phyloP scores from a whole-genome alignment of 2,888 invertebrate species.

The Scelioninae gen. 1 region DNA sequence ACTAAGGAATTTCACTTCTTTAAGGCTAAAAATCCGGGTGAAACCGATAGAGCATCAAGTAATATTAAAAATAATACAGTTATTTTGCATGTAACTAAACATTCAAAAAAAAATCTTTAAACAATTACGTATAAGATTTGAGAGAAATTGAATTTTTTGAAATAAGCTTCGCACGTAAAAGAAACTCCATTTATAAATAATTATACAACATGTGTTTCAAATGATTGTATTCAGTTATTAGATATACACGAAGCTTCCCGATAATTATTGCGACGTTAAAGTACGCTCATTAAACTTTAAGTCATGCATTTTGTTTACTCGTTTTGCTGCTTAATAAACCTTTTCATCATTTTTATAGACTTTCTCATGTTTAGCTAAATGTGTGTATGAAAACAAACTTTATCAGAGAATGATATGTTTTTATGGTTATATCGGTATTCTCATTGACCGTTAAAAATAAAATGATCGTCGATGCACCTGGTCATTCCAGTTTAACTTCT shows the following conservation, averaged over 20 bases:
- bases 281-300: slow-evolving; percentile 10
- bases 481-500: background rate
- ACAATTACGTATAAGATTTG: background rate
- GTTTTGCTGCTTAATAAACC: slow-evolving; percentile 21
- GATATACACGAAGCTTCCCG: background rate
- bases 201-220: background rate
- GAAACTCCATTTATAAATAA: background rate
- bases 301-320: slow-evolving; percentile 27
- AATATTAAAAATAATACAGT: no score
- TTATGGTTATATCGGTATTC: no score
- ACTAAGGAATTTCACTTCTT: slow-evolving; percentile 28
- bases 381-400: slow-evolving; percentile 1
- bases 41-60: no score
- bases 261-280: slow-evolving; percentile 16
- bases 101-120: no score
- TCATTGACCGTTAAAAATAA: no score
- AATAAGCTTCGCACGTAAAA: background rate
- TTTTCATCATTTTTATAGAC: slow-evolving; percentile 35
- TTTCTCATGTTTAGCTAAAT: slow-evolving; percentile 17
- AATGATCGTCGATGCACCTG: background rate
- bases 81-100: no score
- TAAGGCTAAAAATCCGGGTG: background rate
- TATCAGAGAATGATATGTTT: background rate
- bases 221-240: slow-evolving; percentile 13
- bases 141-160: background rate